phyloP scores from a whole-genome alignment of 1,140 invertebrate species.

The Megathymus violae region DNA sequence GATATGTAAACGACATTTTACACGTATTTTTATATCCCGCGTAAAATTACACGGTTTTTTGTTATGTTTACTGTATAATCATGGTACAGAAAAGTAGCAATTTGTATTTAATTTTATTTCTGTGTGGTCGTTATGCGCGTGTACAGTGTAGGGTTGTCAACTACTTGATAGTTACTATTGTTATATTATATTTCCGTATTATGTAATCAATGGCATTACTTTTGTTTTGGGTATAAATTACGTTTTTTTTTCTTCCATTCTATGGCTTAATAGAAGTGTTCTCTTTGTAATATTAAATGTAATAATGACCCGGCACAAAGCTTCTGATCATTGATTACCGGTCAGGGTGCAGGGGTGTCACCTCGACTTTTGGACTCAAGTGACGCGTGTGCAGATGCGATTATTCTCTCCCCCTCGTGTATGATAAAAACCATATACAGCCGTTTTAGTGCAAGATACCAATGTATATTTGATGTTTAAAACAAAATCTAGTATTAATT shows the following conservation, averaged over 20 bases:
- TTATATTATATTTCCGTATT: background rate
- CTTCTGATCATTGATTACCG: constrained; percentile 54
- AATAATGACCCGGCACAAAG: constrained; percentile 31
- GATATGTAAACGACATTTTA: constrained; percentile 1
- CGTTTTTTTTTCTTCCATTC: constrained; percentile 36
- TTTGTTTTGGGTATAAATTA: constrained; percentile 77
- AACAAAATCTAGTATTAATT: too few relatives aligned
- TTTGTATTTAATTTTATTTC: constrained; percentile 13
- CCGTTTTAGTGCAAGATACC: too few relatives aligned
- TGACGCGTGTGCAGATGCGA: constrained; percentile 69
- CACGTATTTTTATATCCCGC: background rate
- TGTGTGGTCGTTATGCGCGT: constrained; percentile 35
- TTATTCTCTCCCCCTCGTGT: constrained; percentile 50
- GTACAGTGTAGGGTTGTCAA: constrained; percentile 49
- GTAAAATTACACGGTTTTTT: constrained; percentile 6
- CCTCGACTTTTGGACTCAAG: constrained; percentile 45
- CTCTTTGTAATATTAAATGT: constrained; percentile 18
- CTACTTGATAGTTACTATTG: too few relatives aligned
- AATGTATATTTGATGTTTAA: too few relatives aligned
- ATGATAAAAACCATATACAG: constrained; percentile 11
- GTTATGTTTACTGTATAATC: constrained; percentile 12
- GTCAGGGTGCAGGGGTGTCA: constrained; percentile 55
- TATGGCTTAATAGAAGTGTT: constrained; percentile 20
- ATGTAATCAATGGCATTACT: constrained; percentile 8
- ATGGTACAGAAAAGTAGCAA: constrained; percentile 7